phyloP scores from a whole-genome alignment of 2,888 invertebrate genomes.

The Ormia ochracea region DNA sequence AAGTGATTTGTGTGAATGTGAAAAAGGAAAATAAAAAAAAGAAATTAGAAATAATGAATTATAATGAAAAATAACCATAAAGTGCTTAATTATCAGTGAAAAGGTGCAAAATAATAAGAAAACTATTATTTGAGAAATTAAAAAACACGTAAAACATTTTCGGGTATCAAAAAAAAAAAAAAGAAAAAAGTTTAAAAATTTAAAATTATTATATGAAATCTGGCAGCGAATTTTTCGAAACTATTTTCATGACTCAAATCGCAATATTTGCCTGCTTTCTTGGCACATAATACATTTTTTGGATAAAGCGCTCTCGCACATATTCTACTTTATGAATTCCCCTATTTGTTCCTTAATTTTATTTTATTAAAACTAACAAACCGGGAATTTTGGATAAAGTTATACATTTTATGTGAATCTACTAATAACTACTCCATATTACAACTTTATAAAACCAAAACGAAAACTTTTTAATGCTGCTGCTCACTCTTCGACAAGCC shows the following conservation, averaged over 20 bases:
- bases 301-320: not conserved
- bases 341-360: slow-evolving; percentile 26
- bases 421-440: slow-evolving; percentile 34
- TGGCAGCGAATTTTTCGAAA: slow-evolving; percentile 15
- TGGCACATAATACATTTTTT: not conserved
- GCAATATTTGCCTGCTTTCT: not conserved
- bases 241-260: not conserved
- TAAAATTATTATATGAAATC: no score
- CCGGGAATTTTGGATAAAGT: slow-evolving; percentile 53
- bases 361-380: not conserved
- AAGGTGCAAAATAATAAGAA: no score
- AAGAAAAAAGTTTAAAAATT: no score
- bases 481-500: not conserved
- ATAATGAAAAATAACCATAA: not conserved
- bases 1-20: not conserved
- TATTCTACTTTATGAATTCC: slow-evolving; percentile 54
- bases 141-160: no score
- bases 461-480: not conserved
- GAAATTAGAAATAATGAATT: not conserved
- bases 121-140: no score
- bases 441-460: slow-evolving; percentile 2
- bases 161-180: no score
- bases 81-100: no score
- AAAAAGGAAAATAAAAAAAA: not conserved
- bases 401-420: slow-evolving; percentile 71